Evolutionary conservation across 2,888 invertebrate species (phyloP).

Genomic region (Auanema sp.): DNA sequence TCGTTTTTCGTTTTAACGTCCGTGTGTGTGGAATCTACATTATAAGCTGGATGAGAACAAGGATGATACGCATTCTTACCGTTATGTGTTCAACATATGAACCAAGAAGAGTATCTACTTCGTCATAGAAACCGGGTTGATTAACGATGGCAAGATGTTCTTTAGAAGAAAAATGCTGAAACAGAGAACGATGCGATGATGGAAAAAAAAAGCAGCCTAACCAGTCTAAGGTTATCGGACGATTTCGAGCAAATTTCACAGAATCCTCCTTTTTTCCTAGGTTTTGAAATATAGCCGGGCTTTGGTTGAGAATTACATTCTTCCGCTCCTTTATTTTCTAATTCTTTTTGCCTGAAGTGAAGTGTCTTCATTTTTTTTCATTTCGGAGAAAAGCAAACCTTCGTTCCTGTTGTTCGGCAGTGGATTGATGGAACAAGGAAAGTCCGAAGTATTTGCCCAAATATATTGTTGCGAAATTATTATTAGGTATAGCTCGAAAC

Average conservation of each 20-base stretch:
- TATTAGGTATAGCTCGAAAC: not conserved
- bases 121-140: slow-evolving; percentile 17
- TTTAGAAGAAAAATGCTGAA: slow-evolving; percentile 19
- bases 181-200: not conserved
- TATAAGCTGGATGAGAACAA: too few species aligned
- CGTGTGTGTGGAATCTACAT: too few species aligned
- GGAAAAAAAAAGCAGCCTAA: not conserved
- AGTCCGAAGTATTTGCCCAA: slow-evolving; percentile 10
- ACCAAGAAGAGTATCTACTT: slow-evolving; percentile 12
- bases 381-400: not conserved
- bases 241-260: slow-evolving; percentile 16
- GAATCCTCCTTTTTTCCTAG: slow-evolving; percentile 3
- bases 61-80: not conserved
- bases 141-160: slow-evolving; percentile 15
- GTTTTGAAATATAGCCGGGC: not conserved
- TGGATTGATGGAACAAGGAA: slow-evolving; percentile 11
- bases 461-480: slow-evolving; percentile 3
- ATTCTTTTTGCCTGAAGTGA: slow-evolving; percentile 12
- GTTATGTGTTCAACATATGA: slow-evolving; percentile 13
- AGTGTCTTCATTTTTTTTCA: not conserved
- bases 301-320: not conserved
- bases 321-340: slow-evolving; percentile 1
- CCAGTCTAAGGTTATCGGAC: slow-evolving; percentile 8
- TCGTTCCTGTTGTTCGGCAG: slow-evolving; percentile 8
- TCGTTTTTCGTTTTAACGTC: too few species aligned